Evolutionary conservation across 1,140 invertebrate genomes (phyloP), one percentile per base, ranked within the genome.

Genomic region (Chironomus tepperi): DNA sequence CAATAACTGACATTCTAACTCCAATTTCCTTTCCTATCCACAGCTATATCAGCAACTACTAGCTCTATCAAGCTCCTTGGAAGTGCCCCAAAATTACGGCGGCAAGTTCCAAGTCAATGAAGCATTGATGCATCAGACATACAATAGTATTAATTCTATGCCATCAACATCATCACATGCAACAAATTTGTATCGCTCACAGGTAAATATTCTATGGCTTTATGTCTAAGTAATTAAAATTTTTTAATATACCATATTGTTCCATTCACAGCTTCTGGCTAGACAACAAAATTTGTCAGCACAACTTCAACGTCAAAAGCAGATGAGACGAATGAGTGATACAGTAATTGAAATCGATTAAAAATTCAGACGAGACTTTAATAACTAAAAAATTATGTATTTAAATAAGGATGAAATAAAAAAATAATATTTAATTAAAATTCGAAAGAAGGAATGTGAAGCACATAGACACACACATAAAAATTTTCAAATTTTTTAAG

Each of bases 11-110:
- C n/a, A n/a, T n/a, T n/a, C n/a, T n/a, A n/a, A n/a, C n/a, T n/a
- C n/a, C n/a, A n/a, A n/a, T n/a, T n/a, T n/a, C n/a, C n/a, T n/a
- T n/a, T 8, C 12, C 18, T 19, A 19, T 5, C 18, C 18, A 18
- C 18, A 70, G 65, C 65, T 70, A 2, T 70, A 70, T 70, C 65
- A 70, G n/a, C 65, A 70, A 70, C 18, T 70, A 9, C 65, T 70
- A 18, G 65, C 65, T 8, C 10, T 70, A 70, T 70, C 65, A 9
- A 70, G 65, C 18, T 70, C 65, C n/a, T 70, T 70, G 18, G 65
- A 70, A 21, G 65, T 70, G 7, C 65, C 65, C 0, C n/a, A 19
- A 7, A 21, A 70, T 7, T 70, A 70, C 19, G 16, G 65, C 9
- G 16, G 16, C 18, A 15, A 70, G 18, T 70, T 70, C 19, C 65